Evolutionary conservation across 2,888 invertebrate species (phyloP).

Genomic region (Hydriomena furcata): DNA sequence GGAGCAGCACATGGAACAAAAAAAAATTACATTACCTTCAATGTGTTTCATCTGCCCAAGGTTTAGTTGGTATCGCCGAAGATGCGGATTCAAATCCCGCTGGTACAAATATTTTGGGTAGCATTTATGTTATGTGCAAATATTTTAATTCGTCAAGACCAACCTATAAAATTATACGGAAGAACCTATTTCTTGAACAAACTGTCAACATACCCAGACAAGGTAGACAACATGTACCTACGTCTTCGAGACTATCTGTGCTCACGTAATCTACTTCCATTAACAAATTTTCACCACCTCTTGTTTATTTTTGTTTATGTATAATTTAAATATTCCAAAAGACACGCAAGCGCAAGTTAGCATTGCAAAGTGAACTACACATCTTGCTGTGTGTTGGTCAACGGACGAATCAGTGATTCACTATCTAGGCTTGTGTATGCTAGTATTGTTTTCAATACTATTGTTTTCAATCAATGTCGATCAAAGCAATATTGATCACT

Average conservation of each 20-base stretch:
- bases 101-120: too few species aligned
- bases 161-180: neutral
- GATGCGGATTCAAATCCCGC: too few species aligned
- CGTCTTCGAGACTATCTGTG: constrained; percentile 68
- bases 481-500: constrained; percentile 50
- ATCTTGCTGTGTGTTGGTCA: constrained; percentile 50
- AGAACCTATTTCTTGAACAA: constrained; percentile 11
- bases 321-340: constrained; percentile 43
- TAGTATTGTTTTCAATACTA: constrained; percentile 67
- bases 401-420: constrained; percentile 63
- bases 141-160: neutral
- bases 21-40: constrained; percentile 24
- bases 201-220: constrained; percentile 59
- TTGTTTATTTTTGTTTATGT: constrained; percentile 35
- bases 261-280: constrained; percentile 69
- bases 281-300: constrained; percentile 32
- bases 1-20: constrained; percentile 76
- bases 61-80: too few species aligned
- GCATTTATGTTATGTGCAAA: too few species aligned
- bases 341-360: constrained; percentile 45
- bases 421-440: constrained; percentile 52
- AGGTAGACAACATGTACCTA: constrained; percentile 75
- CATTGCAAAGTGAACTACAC: constrained; percentile 54
- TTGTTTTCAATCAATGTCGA: constrained; percentile 64
- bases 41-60: too few species aligned